Base-by-base conservation (phyloP, 2,888 invertebrate species). In the Tholera decimalis region DNA sequence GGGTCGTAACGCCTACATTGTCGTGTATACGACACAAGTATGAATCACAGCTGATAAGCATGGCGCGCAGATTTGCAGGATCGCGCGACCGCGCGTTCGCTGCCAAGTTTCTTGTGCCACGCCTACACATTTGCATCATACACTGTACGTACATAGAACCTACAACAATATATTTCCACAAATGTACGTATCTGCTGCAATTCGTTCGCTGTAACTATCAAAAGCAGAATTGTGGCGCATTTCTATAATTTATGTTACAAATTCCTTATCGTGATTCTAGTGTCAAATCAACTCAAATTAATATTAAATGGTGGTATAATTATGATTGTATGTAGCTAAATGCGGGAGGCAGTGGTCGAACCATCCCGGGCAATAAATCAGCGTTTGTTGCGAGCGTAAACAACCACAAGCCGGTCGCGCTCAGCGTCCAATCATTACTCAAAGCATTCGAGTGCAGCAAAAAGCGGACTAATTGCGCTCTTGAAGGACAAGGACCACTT, bases 21-120 rank as follows among this genome's bases (percentile, higher is more conserved):
- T 83, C 77, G 81, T 87, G 82, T 87, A 80, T 80, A 84, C 83
- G 74, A 87, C 81, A 83, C 80, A 83, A 85, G 88, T 90, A 93
- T 94, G 93, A 94, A 93, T 94, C 92, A 93, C 89, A 84, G 85
- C 91, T 93, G 93, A 95, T 94, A 95, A 94, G 94, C 91, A 84
- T 82, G 82, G 88, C 86, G 87, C 88, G 82, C 91, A 93, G 93
- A 95, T 94, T 93, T 92, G 90, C 91, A 87, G 92, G 89, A 92
- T 91, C 89, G 88, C 80, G 82, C 85, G 84, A 85, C 88, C 88
- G 87, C 86, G 83, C 81, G 86, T 82, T 85, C 81, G 84, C 81
- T 94, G 93, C 93, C 94, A 94, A 94, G 92, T 93, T 93, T 92
- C 91, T 91, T 92, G 87, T 78, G 83, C 85, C 85, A 88, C 89